Evolutionary conservation across 2,797 vertebrate species (phyloP).

Genomic region (Remorina albescens): DNA sequence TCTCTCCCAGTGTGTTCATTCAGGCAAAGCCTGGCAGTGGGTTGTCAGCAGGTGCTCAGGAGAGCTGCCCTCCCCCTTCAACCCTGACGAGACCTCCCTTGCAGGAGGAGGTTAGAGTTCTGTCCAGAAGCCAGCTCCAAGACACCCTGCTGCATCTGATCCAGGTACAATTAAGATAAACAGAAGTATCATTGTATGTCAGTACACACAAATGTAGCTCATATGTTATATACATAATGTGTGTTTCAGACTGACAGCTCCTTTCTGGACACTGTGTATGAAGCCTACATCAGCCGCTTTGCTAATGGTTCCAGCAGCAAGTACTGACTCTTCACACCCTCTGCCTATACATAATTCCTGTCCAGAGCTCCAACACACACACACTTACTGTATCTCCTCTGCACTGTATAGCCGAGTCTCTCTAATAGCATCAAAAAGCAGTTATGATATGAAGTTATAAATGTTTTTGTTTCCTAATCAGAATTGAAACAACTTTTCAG

Average conservation of each 20-base stretch:
- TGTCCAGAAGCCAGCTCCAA: slow-evolving; percentile 90
- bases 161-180: slow-evolving; percentile 81
- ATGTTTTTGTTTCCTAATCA: slow-evolving; percentile 3
- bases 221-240: slow-evolving; percentile 13
- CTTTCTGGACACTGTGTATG: slow-evolving; percentile 94
- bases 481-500: background rate
- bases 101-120: slow-evolving; percentile 72
- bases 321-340: slow-evolving; percentile 65
- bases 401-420: slow-evolving; percentile 1
- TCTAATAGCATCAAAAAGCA: background rate
- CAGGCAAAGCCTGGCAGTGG: slow-evolving; percentile 75
- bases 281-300: slow-evolving; percentile 89
- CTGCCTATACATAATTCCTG: slow-evolving; percentile 17
- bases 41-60: slow-evolving; percentile 37
- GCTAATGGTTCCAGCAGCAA: slow-evolving; percentile 78
- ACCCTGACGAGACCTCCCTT: slow-evolving; percentile 54
- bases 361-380: slow-evolving; percentile 12
- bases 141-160: slow-evolving; percentile 90
- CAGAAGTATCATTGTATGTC: background rate
- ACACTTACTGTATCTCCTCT: slow-evolving; percentile 12
- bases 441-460: background rate
- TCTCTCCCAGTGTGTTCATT: slow-evolving; percentile 91
- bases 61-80: slow-evolving; percentile 38
- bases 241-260: slow-evolving; percentile 90
- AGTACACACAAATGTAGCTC: background rate